phyloP scores from a whole-genome alignment of 2,888 invertebrate species.

The Hofmannophila pseudospretella region DNA sequence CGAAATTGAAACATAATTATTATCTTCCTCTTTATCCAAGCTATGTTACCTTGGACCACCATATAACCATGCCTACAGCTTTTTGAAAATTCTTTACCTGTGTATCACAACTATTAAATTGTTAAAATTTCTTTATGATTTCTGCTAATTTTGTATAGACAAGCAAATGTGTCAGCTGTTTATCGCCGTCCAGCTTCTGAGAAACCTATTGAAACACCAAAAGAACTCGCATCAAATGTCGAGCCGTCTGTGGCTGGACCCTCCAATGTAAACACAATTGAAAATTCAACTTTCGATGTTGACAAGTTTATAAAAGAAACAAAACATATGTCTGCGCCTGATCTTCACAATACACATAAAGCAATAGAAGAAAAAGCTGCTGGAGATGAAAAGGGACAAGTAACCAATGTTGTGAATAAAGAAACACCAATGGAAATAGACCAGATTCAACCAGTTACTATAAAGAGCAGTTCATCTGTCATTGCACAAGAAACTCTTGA shows the following conservation, averaged over 20 bases:
- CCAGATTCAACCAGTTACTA: background rate
- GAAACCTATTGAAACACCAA: constrained; percentile 9
- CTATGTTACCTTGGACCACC: no score
- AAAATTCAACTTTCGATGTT: constrained; percentile 25
- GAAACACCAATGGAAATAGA: constrained; percentile 10
- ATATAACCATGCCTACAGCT: no score
- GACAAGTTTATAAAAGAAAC: constrained; percentile 36
- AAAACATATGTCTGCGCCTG: constrained; percentile 14
- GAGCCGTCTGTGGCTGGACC: constrained; percentile 6
- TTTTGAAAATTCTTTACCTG: no score
- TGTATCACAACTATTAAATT: no score
- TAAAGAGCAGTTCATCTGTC: constrained; percentile 16
- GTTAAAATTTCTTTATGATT: no score
- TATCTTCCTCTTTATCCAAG: no score
- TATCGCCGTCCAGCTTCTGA: constrained; percentile 48
- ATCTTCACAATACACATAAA: background rate
- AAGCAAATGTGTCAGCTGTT: constrained; percentile 84
- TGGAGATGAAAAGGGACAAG: constrained; percentile 8
- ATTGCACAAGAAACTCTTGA: constrained; percentile 46
- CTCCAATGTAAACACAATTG: constrained; percentile 1
- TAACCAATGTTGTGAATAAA: constrained; percentile 4
- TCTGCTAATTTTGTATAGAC: constrained; percentile 49
- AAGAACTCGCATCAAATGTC: constrained; percentile 3
- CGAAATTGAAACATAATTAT: no score
- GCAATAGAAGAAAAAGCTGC: constrained; percentile 11